phyloP scores from a whole-genome alignment of 2,888 invertebrate genomes.

The Actias luna region DNA sequence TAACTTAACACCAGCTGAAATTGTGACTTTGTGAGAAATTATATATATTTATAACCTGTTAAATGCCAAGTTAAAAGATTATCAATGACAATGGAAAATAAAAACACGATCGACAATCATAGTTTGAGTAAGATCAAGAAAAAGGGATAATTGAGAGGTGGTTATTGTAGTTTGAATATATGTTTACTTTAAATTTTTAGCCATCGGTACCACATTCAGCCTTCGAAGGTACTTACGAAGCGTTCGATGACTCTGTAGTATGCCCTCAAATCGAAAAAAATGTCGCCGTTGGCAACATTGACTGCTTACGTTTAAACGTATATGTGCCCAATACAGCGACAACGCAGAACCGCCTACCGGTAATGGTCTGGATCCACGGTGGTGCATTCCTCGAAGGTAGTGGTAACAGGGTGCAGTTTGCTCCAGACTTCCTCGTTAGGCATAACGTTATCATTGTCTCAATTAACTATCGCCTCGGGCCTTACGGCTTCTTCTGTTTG shows the following conservation, averaged over 20 bases:
- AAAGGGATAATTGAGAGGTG: too few relatives aligned
- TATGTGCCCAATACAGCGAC: constrained; percentile 66
- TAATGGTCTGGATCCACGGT: constrained; percentile 46
- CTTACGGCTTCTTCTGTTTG: constrained; percentile 40
- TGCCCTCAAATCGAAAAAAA: constrained; percentile 33
- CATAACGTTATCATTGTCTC: constrained; percentile 35
- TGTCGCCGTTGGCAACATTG: constrained; percentile 26
- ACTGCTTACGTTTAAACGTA: constrained; percentile 83
- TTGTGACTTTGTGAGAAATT: too few relatives aligned
- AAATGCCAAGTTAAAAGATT: too few relatives aligned
- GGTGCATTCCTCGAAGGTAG: constrained; percentile 39
- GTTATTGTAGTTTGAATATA: too few relatives aligned
- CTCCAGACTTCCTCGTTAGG: constrained; percentile 28
- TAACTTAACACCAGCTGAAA: too few relatives aligned
- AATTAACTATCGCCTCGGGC: constrained; percentile 38
- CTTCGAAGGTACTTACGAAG: constrained; percentile 12
- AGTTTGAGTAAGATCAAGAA: too few relatives aligned
- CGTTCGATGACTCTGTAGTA: constrained; percentile 9
- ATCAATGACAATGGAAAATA: too few relatives aligned
- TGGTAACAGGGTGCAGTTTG: constrained; percentile 18
- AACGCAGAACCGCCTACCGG: constrained; percentile 32
- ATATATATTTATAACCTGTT: too few relatives aligned
- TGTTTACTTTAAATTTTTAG: constrained; percentile 1
- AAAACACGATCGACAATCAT: too few relatives aligned
- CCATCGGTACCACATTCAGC: constrained; percentile 2